These are phyloP conservation scores for Chrysocyon brachyurus DNA, from an alignment of 2,797 vertebrate species.

Conservation along the genomic window DNA sequence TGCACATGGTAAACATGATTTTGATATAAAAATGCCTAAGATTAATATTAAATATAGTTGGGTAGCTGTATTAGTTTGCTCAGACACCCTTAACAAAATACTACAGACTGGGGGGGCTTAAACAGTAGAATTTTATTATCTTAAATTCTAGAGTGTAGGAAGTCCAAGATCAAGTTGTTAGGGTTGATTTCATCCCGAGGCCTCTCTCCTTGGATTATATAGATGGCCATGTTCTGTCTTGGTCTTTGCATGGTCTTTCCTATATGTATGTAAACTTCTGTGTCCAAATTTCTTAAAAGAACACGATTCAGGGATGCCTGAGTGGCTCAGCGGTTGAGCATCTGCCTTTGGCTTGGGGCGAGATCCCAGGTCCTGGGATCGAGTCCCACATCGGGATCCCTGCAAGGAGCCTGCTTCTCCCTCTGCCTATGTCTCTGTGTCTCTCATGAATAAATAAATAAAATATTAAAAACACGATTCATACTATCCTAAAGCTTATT, in stretches of 20 bases:
- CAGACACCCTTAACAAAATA: constrained; percentile 12
- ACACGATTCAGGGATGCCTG: too few relatives aligned
- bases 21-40: constrained; percentile 55
- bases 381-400: too few relatives aligned
- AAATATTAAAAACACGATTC: too few relatives aligned
- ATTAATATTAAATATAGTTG: background rate
- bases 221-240: background rate
- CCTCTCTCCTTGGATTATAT: background rate
- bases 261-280: background rate
- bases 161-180: background rate
- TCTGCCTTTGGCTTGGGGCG: too few relatives aligned
- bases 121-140: constrained; percentile 40
- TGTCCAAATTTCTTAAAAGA: background rate
- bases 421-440: too few relatives aligned
- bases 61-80: background rate
- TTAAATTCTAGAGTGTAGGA: background rate
- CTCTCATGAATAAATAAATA: too few relatives aligned
- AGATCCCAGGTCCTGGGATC: too few relatives aligned
- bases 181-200: constrained; percentile 1
- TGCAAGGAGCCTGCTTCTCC: too few relatives aligned
- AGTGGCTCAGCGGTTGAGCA: too few relatives aligned
- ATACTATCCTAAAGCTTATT: constrained; percentile 22
- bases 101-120: background rate
- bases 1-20: constrained; percentile 34
- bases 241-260: background rate